Evolutionary conservation across 1,140 invertebrate species (phyloP).

Genomic region (Ridgeia piscesae): DNA sequence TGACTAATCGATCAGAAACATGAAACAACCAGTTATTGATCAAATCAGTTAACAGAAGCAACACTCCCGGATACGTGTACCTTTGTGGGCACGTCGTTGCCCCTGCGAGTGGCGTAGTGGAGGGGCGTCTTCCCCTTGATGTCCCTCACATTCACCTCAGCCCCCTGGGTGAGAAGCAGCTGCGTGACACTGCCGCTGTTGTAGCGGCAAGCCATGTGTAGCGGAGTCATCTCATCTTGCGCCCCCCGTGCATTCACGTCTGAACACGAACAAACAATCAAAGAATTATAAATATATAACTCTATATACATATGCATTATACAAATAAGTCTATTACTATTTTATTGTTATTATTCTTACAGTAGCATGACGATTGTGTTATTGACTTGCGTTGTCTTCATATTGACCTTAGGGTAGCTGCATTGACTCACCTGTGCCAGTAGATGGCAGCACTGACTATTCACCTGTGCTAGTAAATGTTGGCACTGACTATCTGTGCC

Average conservation of each 20-base stretch:
- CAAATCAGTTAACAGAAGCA: too few species aligned
- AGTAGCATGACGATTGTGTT: too few species aligned
- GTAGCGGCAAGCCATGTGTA: constrained; percentile 31
- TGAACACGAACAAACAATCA: neutral
- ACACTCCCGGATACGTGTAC: neutral
- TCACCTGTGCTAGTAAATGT: too few species aligned
- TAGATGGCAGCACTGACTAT: too few species aligned
- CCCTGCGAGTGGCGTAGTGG: constrained; percentile 29
- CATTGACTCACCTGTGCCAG: too few species aligned
- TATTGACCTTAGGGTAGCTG: too few species aligned
- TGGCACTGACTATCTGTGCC: neutral
- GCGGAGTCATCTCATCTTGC: constrained; percentile 26
- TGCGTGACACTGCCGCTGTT: constrained; percentile 24
- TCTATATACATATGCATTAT: too few species aligned
- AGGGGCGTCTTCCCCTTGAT: constrained; percentile 31
- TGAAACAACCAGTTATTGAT: too few species aligned
- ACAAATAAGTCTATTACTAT: too few species aligned
- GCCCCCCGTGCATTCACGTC: constrained; percentile 27
- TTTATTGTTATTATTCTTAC: too few species aligned
- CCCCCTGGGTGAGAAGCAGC: constrained; percentile 20
- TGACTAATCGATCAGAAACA: too few species aligned
- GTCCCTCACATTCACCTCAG: constrained; percentile 27
- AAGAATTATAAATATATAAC: neutral
- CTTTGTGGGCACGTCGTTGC: constrained; percentile 27
- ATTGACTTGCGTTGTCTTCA: too few species aligned